Percentiles rank a stretch among this genome's conserved stretches.
Conservation (phyloP, 2,113 vertebrate species). For the Hepsetus odoe region DNA sequence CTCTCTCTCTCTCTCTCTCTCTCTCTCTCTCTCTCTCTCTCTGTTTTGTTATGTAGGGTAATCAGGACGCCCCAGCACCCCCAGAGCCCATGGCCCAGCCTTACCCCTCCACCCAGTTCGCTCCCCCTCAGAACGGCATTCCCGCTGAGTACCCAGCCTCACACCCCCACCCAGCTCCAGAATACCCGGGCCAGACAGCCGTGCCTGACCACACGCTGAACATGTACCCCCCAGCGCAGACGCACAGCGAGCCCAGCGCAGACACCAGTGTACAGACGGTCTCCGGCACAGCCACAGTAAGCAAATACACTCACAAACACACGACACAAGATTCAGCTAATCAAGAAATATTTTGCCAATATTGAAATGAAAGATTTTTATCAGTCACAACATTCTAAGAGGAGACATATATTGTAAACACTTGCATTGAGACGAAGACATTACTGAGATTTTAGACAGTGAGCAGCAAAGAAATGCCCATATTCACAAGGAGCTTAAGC, state of each 20-base stretch:
- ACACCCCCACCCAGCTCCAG: conserved; percentile 87
- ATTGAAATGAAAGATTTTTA: too few relatives aligned
- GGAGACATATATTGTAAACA: too few relatives aligned
- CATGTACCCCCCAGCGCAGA: conserved; percentile 90
- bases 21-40: conserved; percentile 5
- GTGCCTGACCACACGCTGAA: conserved; percentile 91
- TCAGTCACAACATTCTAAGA: too few relatives aligned
- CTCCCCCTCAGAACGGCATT: conserved; percentile 89
- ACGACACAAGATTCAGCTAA: too few relatives aligned
- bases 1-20: conserved; percentile 23
- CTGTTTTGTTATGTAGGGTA: conserved; percentile 80
- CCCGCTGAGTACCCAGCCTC: conserved; percentile 89
- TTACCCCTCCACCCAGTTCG: conserved; percentile 90
- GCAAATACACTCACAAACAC: conserved; percentile 58
- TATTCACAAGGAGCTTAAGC: too few relatives aligned
- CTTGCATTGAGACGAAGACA: too few relatives aligned
- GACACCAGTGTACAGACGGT: conserved; percentile 88
- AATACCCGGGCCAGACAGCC: conserved; percentile 87
- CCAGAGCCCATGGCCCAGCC: conserved; percentile 96
- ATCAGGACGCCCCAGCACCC: conserved; percentile 92
- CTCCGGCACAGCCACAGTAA: conserved; percentile 96
- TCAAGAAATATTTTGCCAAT: too few relatives aligned
- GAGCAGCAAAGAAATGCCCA: too few relatives aligned
- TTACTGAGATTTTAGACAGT: too few relatives aligned
- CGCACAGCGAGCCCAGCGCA: conserved; percentile 87